Evolutionary conservation across 2,113 vertebrate genomes (phyloP), one percentile per base, ranked within the genome.

Genomic region (Aegotheles bennettii): DNA sequence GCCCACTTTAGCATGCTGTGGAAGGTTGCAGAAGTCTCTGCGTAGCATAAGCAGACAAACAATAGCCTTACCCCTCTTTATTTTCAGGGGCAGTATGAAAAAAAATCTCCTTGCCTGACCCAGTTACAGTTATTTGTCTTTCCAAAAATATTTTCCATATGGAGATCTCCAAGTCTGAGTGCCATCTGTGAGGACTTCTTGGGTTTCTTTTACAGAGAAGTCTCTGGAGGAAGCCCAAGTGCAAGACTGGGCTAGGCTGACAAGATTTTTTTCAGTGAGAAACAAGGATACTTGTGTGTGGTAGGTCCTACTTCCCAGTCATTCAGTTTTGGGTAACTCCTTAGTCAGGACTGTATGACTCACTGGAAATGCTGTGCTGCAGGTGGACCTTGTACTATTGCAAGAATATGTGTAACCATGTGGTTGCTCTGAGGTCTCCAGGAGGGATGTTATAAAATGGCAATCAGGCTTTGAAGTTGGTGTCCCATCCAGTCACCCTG

Each of bases 121-220:
- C 88, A 92, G 51, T 94, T 96, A 93, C 73, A 89, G 86, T 90
- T 92, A 86, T 95, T 96, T 96, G 90, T 93, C 92, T 94, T 96
- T 96, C 94, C 88, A 93, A 95, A 96, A 96, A 95, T 94, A 96
- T 94, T 96, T 96, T 95, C 95, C 93, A 93, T 95, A 92, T 92
- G 95, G 88, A 95, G 83, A 71, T 95, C 92, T 97, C 92, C 90
- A 88, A 78, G 85, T 63, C 83, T 93, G 86, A 95, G 65, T 89
- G 73, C 95, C 96, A 95, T 97, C 96, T 96, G 90, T 87, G 93
- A 93, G 64, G 95, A 94, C 92, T 96, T 95, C 88, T 96, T 96
- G 60, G 76, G 61, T 94, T 95, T 96, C 80, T 94, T 93, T 94
- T 87, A 79, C 64, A 94, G 92, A 95, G 79, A 79, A 94, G 73